Evolutionary conservation across 2,888 invertebrate species (phyloP), one percentile per base, ranked within the genome.

Genomic region (Parnassius glacialis): DNA sequence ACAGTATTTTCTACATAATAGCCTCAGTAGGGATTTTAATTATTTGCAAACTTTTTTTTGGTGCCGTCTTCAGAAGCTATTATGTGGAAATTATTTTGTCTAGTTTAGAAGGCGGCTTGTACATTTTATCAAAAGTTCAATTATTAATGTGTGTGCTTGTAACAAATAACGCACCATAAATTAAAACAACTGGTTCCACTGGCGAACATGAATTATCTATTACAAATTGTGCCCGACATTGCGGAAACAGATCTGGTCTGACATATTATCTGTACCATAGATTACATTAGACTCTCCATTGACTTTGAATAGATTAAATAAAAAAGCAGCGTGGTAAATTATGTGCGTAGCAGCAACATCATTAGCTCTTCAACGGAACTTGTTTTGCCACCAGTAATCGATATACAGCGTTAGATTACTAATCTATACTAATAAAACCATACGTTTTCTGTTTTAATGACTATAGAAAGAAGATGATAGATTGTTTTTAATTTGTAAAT

Each of bases 381-480:
- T 52, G 56, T 51, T 61, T 41, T 53, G 53, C 48, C 61, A 45
- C n/a, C 7, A 47, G 61, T 50, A 61, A 56, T 61, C 61, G 61
- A 55, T 56, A 56, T 55, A 50, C 20, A 41, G 45, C 59, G 34
- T 50, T 50, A 51, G 45, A 56, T 56, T 52, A 55, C 41, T 48
- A 44, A 56, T 51, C 52, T 47, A 52, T 52, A 56, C 51, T 61
- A 52, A 61, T 61, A 52, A 61, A 56, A 52, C 45, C 41, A 60
- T 50, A 60, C 42, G 47, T 52, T 51, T 54, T 57, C 51, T n/a
- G 13, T 16, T 25, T 34, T 55, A 60, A 55, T 60, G 43, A 20
- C 25, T 42, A 20, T 12, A 42, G 60, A 43, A 60, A 42, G 60
- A 43, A 60, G 50, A 60, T 60, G 60, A 60, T 55, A 43, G 51